Evolutionary conservation across 1,140 invertebrate species (phyloP), one percentile per base, ranked within the genome.

Genomic region (Pachyrhynchus sulphureomaculatus): DNA sequence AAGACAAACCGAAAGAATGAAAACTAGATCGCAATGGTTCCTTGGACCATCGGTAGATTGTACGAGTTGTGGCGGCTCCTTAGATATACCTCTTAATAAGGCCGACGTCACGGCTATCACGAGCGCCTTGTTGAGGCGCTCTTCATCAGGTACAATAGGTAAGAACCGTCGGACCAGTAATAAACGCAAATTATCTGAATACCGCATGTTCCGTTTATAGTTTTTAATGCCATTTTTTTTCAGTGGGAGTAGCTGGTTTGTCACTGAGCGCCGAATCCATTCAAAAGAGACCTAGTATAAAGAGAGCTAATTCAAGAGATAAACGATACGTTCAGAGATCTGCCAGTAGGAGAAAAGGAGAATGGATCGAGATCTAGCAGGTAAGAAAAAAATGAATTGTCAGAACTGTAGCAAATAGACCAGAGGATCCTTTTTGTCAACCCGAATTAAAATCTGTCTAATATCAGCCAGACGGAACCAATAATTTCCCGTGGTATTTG

Each of bases 1-100:
- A 81, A 83, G 92, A 75, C 94, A 96, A 83, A 90, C 91, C 53
- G 91, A 89, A 75, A 83, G 94, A 66, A 96, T 96, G 93, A 84
- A 90, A 76, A 94, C 92, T 39, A 84, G 93, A 68, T 95, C 92
- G 39, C 93, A 96, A 77, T 96, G 93, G 93, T 96, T 95, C 81
- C 83, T 96, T 72, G 87, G 87, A 66, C 88, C 88, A 41, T 85
- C 86, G 47, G 81, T 81, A 17, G 75, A 71, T 76, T 82, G 78
- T 72, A 78, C 77, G 71, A 83, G 76, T 75, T 82, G 77, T 68
- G 77, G 73, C 67, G 79, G 73, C 56, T 80, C 74, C 67, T 76
- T 79, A 63, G 77, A 77, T 74, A 76, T 82, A 75, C 79, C 79
- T 47, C 69, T 77, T 64, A 79, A 76, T 69, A 80, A 81, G 72